Evolutionary conservation across 2,113 vertebrate genomes (phyloP).

Genomic region (Ochotona curzoniae): DNA sequence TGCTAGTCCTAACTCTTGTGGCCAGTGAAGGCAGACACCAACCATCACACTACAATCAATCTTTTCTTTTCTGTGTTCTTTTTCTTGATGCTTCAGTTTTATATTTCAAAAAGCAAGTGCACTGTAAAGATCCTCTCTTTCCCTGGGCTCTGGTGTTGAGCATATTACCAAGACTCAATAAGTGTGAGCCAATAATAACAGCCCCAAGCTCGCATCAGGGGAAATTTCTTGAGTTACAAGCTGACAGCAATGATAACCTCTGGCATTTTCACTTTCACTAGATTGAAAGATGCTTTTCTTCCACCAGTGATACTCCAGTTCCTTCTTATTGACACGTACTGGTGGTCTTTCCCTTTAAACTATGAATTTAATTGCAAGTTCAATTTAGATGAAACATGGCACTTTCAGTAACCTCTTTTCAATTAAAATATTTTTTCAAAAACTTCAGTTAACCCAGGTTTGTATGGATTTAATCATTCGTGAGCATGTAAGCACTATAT

Average conservation of each 20-base stretch:
- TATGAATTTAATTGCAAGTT: slow-evolving; percentile 32
- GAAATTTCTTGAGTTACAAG: slow-evolving; percentile 60
- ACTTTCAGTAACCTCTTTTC: slow-evolving; percentile 39
- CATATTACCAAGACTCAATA: slow-evolving; percentile 51
- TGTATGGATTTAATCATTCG: neutral
- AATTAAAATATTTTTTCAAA: neutral
- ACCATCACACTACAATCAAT: neutral
- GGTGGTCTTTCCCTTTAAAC: neutral
- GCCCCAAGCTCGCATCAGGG: slow-evolving; percentile 17
- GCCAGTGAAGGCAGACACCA: neutral
- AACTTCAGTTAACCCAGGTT: slow-evolving; percentile 12
- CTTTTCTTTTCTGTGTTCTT: neutral
- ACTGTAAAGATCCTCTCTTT: neutral
- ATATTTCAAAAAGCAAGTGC: slow-evolving; percentile 9
- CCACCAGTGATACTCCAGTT: neutral
- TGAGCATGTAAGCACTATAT: neutral
- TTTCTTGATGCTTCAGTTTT: neutral
- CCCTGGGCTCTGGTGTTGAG: neutral
- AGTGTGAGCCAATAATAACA: slow-evolving; percentile 12
- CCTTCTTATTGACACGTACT: neutral
- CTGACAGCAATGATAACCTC: slow-evolving; percentile 26
- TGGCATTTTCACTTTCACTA: neutral
- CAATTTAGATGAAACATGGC: slow-evolving; percentile 14
- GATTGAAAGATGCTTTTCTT: neutral
- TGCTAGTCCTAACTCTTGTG: too few relatives aligned